phyloP scores from a whole-genome alignment of 1,140 invertebrate species.

The Panulirus ornatus region DNA sequence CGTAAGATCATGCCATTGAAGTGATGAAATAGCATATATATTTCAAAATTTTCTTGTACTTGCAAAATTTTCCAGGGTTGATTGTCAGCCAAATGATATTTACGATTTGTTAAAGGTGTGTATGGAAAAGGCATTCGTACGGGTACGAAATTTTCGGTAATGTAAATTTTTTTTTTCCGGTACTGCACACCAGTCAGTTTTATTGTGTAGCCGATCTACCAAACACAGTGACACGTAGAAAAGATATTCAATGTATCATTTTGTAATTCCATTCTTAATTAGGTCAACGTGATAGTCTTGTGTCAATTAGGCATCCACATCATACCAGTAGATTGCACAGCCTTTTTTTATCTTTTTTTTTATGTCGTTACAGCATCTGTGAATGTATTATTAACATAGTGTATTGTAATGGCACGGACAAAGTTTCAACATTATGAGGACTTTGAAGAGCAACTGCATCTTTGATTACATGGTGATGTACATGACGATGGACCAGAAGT shows the following conservation, averaged over 20 bases:
- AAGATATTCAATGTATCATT: background rate
- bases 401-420: background rate
- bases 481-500: conserved; percentile 15
- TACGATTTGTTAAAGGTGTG: background rate
- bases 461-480: background rate
- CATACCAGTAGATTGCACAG: background rate
- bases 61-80: background rate
- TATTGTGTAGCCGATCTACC: too few relatives aligned
- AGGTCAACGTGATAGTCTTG: background rate
- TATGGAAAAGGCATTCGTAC: background rate
- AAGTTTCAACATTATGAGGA: background rate
- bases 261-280: background rate
- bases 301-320: background rate
- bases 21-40: background rate
- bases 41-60: background rate
- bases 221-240: background rate
- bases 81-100: background rate
- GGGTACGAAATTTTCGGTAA: background rate
- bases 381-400: background rate
- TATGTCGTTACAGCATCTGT: background rate
- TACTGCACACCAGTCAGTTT: background rate
- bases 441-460: background rate
- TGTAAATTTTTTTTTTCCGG: background rate
- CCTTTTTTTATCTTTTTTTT: background rate
- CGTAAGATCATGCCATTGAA: background rate